A percentile compares a stretch with the other conserved stretches of the same genome.
Conservation (phyloP, 2,888 invertebrate genomes). For the Acronicta leporina region DNA sequence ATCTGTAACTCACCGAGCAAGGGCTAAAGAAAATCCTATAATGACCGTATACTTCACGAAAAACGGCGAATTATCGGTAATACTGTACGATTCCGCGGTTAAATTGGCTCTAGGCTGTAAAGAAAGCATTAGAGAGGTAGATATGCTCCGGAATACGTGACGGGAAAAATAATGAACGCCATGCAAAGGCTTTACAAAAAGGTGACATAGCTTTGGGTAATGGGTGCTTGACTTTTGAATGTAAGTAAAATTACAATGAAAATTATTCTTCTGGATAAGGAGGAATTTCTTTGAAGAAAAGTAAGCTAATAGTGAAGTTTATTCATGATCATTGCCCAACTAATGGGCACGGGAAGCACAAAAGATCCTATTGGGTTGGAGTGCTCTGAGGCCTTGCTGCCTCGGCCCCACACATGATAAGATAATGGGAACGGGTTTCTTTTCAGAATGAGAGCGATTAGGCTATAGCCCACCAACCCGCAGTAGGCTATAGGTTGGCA, state of each 20-base stretch:
- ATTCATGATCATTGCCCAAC: no score
- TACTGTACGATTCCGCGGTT: constrained; percentile 53
- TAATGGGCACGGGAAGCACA: no score
- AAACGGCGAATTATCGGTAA: constrained; percentile 60
- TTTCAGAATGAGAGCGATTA: no score
- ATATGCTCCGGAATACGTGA: constrained; percentile 4
- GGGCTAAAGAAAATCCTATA: constrained; percentile 58
- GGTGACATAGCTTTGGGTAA: not conserved
- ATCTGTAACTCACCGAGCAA: constrained; percentile 54
- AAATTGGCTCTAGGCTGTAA: constrained; percentile 61
- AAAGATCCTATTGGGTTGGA: no score
- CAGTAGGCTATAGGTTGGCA: no score
- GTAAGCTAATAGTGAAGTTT: no score
- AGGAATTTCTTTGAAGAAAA: no score
- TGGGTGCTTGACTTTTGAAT: not conserved
- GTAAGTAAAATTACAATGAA: not conserved
- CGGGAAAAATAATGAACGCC: not conserved
- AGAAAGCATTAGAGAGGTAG: constrained; percentile 57
- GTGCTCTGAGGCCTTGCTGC: no score
- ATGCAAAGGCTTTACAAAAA: not conserved
- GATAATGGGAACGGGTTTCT: no score
- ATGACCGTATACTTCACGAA: constrained; percentile 48
- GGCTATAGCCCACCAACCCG: no score
- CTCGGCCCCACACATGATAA: no score
- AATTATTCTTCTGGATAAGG: no score